Conservation (phyloP, 92 coral and sea anemone genomes). For the Umimayanthus chanpuru region DNA sequence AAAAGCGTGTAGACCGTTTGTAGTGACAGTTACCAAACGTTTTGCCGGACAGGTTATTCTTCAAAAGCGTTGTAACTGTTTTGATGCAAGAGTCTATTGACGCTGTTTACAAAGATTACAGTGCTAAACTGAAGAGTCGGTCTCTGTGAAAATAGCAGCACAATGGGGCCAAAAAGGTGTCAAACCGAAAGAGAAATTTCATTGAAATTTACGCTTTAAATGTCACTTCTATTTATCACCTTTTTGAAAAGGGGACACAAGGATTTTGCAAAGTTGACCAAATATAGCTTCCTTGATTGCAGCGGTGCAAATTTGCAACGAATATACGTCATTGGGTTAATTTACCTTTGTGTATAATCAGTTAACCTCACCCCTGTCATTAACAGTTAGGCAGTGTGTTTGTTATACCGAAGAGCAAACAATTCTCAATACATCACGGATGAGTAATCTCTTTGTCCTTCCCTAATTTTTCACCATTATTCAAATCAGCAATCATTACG, state of each 20-base stretch:
- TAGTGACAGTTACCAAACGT: too few species aligned
- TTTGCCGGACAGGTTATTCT: too few species aligned
- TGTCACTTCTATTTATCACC: background rate
- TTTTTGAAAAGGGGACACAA: too few species aligned
- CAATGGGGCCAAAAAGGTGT: background rate
- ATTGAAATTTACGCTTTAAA: too few species aligned
- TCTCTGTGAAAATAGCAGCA: background rate
- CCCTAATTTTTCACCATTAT: background rate
- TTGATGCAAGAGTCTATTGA: too few species aligned
- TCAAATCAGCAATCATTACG: slow-evolving; percentile 24
- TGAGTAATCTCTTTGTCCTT: slow-evolving; percentile 11
- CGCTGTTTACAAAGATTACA: too few species aligned
- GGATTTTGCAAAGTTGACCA: background rate
- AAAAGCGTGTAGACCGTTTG: too few species aligned
- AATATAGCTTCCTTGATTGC: background rate
- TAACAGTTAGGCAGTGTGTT: background rate
- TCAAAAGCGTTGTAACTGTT: too few species aligned
- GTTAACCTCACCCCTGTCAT: slow-evolving; percentile 21
- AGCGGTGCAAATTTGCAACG: background rate
- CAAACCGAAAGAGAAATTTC: background rate
- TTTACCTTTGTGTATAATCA: background rate
- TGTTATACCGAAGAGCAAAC: slow-evolving; percentile 1
- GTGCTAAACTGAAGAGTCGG: background rate
- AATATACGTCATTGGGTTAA: background rate
- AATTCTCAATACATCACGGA: slow-evolving; percentile 12